phyloP scores from a whole-genome alignment of 2,888 invertebrate genomes.

The Watsonalla binaria region DNA sequence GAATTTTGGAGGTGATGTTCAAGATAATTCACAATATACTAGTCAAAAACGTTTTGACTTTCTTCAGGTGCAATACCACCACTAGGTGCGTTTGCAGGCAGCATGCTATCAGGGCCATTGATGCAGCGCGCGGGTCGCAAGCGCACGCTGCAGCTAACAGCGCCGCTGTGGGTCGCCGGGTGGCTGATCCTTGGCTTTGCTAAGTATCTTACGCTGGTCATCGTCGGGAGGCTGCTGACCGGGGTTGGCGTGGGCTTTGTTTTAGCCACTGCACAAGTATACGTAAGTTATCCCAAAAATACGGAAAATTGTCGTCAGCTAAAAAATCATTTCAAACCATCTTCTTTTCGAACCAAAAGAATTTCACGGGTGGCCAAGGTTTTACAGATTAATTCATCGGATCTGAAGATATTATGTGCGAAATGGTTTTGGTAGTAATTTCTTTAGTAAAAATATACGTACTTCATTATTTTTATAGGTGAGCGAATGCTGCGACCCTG shows the following conservation, averaged over 20 bases:
- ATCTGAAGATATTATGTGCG: too few species aligned
- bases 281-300: slow-evolving; percentile 63
- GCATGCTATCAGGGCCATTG: slow-evolving; percentile 71
- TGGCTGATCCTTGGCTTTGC: slow-evolving; percentile 79
- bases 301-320: not conserved
- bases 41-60: not conserved
- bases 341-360: too few species aligned
- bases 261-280: slow-evolving; percentile 81
- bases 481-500: slow-evolving; percentile 81
- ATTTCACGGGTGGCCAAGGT: too few species aligned
- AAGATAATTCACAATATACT: too few species aligned
- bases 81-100: slow-evolving; percentile 77
- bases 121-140: slow-evolving; percentile 77
- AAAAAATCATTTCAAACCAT: not conserved
- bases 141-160: slow-evolving; percentile 67
- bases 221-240: slow-evolving; percentile 75
- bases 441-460: too few species aligned
- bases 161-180: slow-evolving; percentile 70
- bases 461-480: slow-evolving; percentile 46
- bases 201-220: slow-evolving; percentile 57
- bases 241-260: slow-evolving; percentile 81
- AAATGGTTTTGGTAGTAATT: too few species aligned
- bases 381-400: too few species aligned
- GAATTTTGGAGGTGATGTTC: too few species aligned
- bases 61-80: slow-evolving; percentile 76